Conservation (phyloP, 2,888 invertebrate genomes). For the Hirtodrosophila confusa region DNA sequence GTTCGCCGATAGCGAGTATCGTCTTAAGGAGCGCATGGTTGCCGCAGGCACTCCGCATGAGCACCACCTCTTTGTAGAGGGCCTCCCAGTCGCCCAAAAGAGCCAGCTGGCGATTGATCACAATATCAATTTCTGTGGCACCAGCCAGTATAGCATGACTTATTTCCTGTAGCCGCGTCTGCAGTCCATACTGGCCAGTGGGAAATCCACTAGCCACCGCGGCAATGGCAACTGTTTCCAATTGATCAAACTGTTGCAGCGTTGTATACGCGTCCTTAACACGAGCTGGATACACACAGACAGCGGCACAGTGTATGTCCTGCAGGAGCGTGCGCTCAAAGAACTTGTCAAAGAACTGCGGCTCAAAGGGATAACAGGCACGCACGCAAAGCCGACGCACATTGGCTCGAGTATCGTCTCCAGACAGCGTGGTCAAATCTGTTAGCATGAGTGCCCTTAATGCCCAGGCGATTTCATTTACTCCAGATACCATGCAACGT, state of each 20-base stretch:
- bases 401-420: constrained; percentile 91
- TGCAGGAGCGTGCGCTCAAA: constrained; percentile 69
- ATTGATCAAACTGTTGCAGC: constrained; percentile 86
- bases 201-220: constrained; percentile 99
- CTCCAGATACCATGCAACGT: constrained; percentile 73
- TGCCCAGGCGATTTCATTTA: constrained; percentile 90
- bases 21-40: constrained; percentile 92
- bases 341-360: constrained; percentile 65
- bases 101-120: constrained; percentile 94
- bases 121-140: constrained; percentile 97
- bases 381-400: constrained; percentile 91
- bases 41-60: constrained; percentile 92
- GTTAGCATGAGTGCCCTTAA: constrained; percentile 93
- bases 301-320: constrained; percentile 91
- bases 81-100: constrained; percentile 93
- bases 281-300: constrained; percentile 97
- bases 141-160: constrained; percentile 91
- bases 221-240: constrained; percentile 89
- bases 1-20: constrained; percentile 97
- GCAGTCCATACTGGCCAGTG: constrained; percentile 93
- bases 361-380: constrained; percentile 86
- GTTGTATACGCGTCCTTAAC: constrained; percentile 89
- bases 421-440: constrained; percentile 96
- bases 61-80: constrained; percentile 91
- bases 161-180: constrained; percentile 93